These are phyloP conservation scores for Diorhabda sublineata DNA, from an alignment of 1,140 invertebrate genomes.

Conservation along the genomic window DNA sequence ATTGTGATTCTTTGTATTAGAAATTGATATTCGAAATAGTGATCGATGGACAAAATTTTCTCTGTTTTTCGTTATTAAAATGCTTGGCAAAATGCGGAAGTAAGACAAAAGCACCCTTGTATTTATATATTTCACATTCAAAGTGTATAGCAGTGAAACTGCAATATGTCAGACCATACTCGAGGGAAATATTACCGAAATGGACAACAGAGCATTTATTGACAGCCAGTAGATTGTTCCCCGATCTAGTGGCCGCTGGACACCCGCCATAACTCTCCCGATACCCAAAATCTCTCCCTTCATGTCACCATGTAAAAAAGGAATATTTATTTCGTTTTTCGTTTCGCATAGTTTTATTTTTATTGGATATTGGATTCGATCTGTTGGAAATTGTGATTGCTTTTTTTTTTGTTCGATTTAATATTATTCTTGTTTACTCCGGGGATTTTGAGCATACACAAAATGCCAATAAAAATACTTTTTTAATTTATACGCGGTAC, in stretches of 20 bases:
- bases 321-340: conserved; percentile 42
- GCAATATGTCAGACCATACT: conserved; percentile 41
- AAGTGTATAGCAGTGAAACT: conserved; percentile 34
- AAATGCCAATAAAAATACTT: conserved; percentile 22
- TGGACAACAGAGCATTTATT: conserved; percentile 38
- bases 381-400: conserved; percentile 22
- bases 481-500: conserved; percentile 19
- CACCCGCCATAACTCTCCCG: conserved; percentile 41
- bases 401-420: conserved; percentile 19
- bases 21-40: not conserved
- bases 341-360: conserved; percentile 40
- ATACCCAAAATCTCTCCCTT: conserved; percentile 17
- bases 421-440: conserved; percentile 22
- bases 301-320: conserved; percentile 31
- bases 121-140: conserved; percentile 28
- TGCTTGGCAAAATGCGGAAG: not conserved
- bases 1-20: not conserved
- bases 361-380: conserved; percentile 39
- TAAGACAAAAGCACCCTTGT: not conserved
- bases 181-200: conserved; percentile 42
- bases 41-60: not conserved
- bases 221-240: conserved; percentile 44
- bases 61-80: not conserved
- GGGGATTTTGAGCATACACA: conserved; percentile 19
- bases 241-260: conserved; percentile 40